A percentile compares a stretch with the other conserved stretches of the same genome.
Evolutionary conservation across 1,140 invertebrate species (phyloP).

Genomic region (Drosophila orosa): DNA sequence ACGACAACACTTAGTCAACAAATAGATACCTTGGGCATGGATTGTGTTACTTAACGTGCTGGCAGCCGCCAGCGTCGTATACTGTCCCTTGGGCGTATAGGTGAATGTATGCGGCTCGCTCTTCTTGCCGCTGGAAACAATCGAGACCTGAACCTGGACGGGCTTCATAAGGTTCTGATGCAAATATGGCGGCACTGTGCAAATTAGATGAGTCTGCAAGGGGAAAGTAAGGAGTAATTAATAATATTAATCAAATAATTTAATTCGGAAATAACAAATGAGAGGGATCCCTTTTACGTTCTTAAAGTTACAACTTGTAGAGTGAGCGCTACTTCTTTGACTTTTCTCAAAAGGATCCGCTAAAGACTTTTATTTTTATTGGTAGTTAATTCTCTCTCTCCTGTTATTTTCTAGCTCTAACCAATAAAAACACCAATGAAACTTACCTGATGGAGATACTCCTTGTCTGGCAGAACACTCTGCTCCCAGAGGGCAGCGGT

Average conservation of each 20-base stretch:
- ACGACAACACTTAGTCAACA: conserved; percentile 66
- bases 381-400: too few relatives aligned
- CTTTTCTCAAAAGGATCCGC: too few relatives aligned
- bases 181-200: conserved; percentile 93
- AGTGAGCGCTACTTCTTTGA: too few relatives aligned
- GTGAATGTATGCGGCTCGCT: conserved; percentile 95
- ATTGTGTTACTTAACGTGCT: conserved; percentile 80
- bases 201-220: conserved; percentile 95
- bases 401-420: not conserved
- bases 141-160: conserved; percentile 90
- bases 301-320: too few relatives aligned
- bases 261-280: not conserved
- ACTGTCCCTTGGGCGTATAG: conserved; percentile 88
- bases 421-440: not conserved
- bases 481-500: conserved; percentile 89
- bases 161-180: conserved; percentile 88
- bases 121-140: conserved; percentile 93
- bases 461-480: conserved; percentile 91
- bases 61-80: conserved; percentile 77
- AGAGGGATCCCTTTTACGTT: too few relatives aligned
- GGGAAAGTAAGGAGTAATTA: not conserved
- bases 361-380: too few relatives aligned
- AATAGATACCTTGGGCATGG: conserved; percentile 83
- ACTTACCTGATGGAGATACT: conserved; percentile 91
- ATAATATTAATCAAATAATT: not conserved